Evolutionary conservation across 2,888 invertebrate genomes (phyloP).

Genomic region (Tineola bisselliella): DNA sequence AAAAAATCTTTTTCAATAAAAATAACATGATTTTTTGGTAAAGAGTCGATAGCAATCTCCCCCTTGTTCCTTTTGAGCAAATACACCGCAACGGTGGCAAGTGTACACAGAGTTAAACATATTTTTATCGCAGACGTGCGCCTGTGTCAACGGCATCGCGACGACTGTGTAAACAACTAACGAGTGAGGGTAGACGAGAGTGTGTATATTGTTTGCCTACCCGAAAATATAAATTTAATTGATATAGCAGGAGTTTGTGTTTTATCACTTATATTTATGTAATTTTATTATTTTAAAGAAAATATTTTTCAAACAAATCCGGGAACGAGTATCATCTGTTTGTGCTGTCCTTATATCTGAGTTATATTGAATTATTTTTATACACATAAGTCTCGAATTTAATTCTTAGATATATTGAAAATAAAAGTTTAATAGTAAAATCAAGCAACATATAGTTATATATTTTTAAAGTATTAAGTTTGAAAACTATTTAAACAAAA

Average conservation of each 20-base stretch:
- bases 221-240: conserved; percentile 39
- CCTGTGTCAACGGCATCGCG: conserved; percentile 37
- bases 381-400: no score
- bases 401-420: no score
- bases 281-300: no score
- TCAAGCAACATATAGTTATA: no score
- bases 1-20: background rate
- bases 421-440: no score
- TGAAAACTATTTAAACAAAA: no score
- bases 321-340: no score
- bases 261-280: no score
- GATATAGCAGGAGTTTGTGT: conserved; percentile 26
- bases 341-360: no score
- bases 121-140: conserved; percentile 50
- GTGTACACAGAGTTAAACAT: conserved; percentile 51
- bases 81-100: conserved; percentile 31
- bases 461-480: no score
- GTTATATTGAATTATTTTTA: no score
- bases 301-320: no score
- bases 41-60: conserved; percentile 13
- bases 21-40: background rate
- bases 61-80: conserved; percentile 15
- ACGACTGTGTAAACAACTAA: conserved; percentile 46
- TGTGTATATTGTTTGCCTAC: conserved; percentile 14
- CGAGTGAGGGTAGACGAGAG: conserved; percentile 38